phyloP scores from a whole-genome alignment of 2,797 vertebrate species.

The Manis javanica region DNA sequence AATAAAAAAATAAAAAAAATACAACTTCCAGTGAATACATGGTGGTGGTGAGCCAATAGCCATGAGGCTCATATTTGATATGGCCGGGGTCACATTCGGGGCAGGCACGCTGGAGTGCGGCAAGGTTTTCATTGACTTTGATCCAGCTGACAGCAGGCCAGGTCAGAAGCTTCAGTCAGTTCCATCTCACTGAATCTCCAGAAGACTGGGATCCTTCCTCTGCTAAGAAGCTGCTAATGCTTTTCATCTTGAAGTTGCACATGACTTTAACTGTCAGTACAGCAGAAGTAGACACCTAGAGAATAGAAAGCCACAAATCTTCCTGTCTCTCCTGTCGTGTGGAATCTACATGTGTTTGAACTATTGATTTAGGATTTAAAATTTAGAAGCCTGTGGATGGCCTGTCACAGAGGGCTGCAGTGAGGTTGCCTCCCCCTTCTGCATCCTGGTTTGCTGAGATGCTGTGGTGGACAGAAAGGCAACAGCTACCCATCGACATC shows the following conservation, averaged over 20 bases:
- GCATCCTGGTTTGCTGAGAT: background rate
- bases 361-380: slow-evolving; percentile 59
- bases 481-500: background rate
- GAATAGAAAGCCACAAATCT: slow-evolving; percentile 69
- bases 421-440: too few species aligned
- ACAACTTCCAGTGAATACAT: slow-evolving; percentile 26
- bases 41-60: slow-evolving; percentile 90
- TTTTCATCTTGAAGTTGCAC: slow-evolving; percentile 83
- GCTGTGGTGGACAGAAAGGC: background rate
- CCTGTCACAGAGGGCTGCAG: background rate
- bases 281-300: slow-evolving; percentile 76
- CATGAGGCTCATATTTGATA: slow-evolving; percentile 89
- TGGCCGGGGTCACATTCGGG: slow-evolving; percentile 90
- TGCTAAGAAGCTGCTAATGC: slow-evolving; percentile 80
- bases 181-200: slow-evolving; percentile 79
- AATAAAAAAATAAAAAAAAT: too few species aligned
- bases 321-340: slow-evolving; percentile 55
- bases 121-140: slow-evolving; percentile 95
- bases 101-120: slow-evolving; percentile 92
- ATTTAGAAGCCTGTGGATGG: background rate
- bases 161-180: slow-evolving; percentile 85
- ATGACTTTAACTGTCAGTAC: slow-evolving; percentile 80
- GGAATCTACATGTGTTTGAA: slow-evolving; percentile 71
- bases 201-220: slow-evolving; percentile 78
- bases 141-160: slow-evolving; percentile 91